These are phyloP conservation scores for Labia minor DNA, from an alignment of 2,888 invertebrate genomes.

Conservation along the genomic window DNA sequence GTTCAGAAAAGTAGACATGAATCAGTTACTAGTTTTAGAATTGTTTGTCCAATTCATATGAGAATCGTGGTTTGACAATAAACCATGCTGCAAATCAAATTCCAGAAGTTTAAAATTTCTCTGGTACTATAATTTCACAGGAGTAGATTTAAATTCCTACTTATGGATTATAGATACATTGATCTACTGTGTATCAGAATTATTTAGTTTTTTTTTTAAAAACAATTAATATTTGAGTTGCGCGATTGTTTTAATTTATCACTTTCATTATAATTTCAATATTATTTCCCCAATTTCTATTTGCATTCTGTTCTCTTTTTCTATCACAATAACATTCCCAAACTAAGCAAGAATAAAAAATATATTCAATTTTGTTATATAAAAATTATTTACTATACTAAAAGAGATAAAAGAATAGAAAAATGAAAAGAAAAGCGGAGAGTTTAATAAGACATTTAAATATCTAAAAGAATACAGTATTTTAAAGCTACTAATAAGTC, in stretches of 20 bases:
- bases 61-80: conserved; percentile 6
- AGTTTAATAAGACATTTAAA: neutral
- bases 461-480: too few species aligned
- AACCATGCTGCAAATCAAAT: neutral
- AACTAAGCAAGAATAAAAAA: conserved; percentile 7
- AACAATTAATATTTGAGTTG: neutral
- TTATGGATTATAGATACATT: neutral
- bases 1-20: conserved; percentile 3
- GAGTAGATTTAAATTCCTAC: conserved; percentile 6
- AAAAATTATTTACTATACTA: neutral
- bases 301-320: neutral
- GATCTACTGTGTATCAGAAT: neutral
- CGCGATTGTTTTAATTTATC: conserved; percentile 1
- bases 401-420: neutral
- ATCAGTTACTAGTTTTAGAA: conserved; percentile 1
- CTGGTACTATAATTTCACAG: neutral
- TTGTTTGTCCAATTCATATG: conserved; percentile 1
- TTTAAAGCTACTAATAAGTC: too few species aligned
- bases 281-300: neutral
- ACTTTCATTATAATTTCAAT: neutral
- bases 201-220: neutral
- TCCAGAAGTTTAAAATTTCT: neutral
- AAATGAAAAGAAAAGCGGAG: neutral
- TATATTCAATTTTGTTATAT: neutral
- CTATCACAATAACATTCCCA: neutral